phyloP scores from a whole-genome alignment of 92 coral and sea anemone genomes.

The Heteractis magnifica region DNA sequence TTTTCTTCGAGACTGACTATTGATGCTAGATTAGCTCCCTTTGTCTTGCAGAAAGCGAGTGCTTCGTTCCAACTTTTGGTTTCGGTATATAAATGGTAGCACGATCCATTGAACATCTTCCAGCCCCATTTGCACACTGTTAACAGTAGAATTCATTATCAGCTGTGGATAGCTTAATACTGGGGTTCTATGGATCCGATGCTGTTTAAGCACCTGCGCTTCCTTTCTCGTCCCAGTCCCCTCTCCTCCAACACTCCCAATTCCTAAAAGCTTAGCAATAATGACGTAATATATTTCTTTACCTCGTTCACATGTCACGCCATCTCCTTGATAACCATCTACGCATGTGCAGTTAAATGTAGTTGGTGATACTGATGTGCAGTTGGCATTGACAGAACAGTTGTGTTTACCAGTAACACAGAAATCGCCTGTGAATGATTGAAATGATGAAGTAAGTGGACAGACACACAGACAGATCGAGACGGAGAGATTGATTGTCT shows the following conservation, averaged over 20 bases:
- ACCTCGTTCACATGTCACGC: slow-evolving; percentile 4
- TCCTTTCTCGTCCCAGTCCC: too few species aligned
- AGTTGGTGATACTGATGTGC: neutral
- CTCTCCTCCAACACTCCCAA: neutral
- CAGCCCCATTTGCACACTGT: neutral
- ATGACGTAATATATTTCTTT: neutral
- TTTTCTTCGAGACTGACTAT: neutral
- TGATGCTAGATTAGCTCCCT: neutral
- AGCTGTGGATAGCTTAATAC: too few species aligned
- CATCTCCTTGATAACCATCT: slow-evolving; percentile 5
- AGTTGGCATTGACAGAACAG: slow-evolving; percentile 6
- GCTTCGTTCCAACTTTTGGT: neutral
- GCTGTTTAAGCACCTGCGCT: too few species aligned
- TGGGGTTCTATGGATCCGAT: too few species aligned
- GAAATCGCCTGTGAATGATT: neutral
- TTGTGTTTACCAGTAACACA: neutral
- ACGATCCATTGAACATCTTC: neutral
- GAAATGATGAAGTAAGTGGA: neutral
- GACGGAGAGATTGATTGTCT: neutral
- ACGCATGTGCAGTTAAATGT: neutral
- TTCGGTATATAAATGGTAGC: neutral
- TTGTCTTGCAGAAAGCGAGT: neutral
- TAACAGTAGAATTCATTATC: neutral
- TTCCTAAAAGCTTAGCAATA: neutral
- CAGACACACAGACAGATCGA: neutral